phyloP scores from a whole-genome alignment of 2,113 vertebrate genomes.

The Lathamus discolor region DNA sequence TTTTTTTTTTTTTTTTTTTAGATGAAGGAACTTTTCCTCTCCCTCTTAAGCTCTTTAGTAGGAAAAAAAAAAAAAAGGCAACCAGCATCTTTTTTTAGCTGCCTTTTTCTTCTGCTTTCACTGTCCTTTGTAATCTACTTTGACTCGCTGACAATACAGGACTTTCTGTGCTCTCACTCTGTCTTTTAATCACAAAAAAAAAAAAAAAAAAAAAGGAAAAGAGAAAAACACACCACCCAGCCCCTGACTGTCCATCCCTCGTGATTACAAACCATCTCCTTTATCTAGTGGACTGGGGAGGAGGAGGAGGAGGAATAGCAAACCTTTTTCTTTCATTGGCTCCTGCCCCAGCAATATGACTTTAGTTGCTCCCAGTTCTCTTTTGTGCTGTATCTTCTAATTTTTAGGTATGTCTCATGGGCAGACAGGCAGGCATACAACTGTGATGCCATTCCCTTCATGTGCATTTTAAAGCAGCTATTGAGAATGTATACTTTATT shows the following conservation, averaged over 20 bases:
- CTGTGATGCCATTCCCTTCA: not conserved
- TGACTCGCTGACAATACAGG: conserved; percentile 57
- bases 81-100: conserved; percentile 43
- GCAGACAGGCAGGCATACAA: not conserved
- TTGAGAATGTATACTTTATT: not conserved
- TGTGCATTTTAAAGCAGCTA: not conserved
- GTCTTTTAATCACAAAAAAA: conserved; percentile 51
- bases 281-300: conserved; percentile 43
- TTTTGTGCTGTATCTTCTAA: conserved; percentile 11
- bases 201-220: not conserved
- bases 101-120: conserved; percentile 37
- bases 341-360: conserved; percentile 17
- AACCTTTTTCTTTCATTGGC: conserved; percentile 14
- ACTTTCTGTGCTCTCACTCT: conserved; percentile 30
- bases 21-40: conserved; percentile 59
- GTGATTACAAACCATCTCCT: conserved; percentile 52
- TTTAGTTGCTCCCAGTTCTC: conserved; percentile 14
- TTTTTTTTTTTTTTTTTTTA: conserved; percentile 21
- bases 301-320: conserved; percentile 22
- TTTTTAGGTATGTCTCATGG: not conserved
- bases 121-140: conserved; percentile 69
- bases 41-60: conserved; percentile 54
- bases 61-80: not conserved
- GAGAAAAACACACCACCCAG: not conserved
- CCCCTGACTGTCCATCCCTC: not conserved